These are phyloP conservation scores for Epiblema foenella DNA, from an alignment of 2,888 invertebrate genomes.

Conservation along the genomic window DNA sequence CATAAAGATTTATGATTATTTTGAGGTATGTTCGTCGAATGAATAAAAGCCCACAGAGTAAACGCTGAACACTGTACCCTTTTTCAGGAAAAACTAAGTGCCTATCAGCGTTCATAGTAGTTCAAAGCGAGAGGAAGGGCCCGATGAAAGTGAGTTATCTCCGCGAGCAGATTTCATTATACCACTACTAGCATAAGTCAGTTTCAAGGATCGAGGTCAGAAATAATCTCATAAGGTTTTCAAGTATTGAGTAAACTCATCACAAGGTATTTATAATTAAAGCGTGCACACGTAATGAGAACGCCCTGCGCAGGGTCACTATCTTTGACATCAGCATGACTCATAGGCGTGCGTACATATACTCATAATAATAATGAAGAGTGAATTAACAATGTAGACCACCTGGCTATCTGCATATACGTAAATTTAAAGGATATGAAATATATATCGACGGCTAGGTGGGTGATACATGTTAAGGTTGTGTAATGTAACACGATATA, in stretches of 20 bases:
- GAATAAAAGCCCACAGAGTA: too few species aligned
- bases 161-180: conserved; percentile 17
- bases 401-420: background rate
- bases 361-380: background rate
- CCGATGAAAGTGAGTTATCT: background rate
- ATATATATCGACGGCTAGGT: too few species aligned
- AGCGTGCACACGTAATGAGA: conserved; percentile 37
- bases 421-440: too few species aligned
- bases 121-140: conserved; percentile 4
- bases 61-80: background rate
- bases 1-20: background rate
- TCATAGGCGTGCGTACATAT: background rate
- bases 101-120: background rate
- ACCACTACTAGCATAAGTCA: conserved; percentile 9
- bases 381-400: background rate
- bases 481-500: too few species aligned
- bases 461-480: too few species aligned
- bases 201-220: conserved; percentile 40
- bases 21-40: too few species aligned
- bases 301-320: conserved; percentile 41
- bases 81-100: background rate
- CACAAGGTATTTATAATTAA: conserved; percentile 48
- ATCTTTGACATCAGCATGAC: conserved; percentile 13
- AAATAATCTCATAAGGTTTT: conserved; percentile 42
- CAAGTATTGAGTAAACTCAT: conserved; percentile 47